Evolutionary conservation across 2,797 vertebrate genomes (phyloP), one percentile per base, ranked within the genome.

Genomic region (Periparus ater): DNA sequence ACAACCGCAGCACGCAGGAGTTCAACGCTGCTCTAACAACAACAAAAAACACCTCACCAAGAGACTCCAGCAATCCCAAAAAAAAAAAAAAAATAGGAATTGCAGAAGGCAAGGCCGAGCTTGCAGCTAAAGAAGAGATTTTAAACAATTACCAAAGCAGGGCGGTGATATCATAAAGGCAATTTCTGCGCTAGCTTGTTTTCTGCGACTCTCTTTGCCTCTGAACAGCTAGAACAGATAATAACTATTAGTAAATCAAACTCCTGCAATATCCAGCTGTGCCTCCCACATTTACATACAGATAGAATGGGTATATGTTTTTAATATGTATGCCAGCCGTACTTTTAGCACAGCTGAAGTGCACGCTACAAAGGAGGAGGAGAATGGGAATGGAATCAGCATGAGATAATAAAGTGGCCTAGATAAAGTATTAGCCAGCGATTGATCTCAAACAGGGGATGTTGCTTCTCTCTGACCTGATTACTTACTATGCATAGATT

Each of bases 161-260:
- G 96, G 76, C 55, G 85, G 90, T 91, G 97, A 95, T 81, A 96
- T 96, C 98, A 97, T 98, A 97, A 98, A 98, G 98, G 97, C 97
- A 97, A 98, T 98, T 98, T 98, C 97, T 97, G 97, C 92, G 88
- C 98, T 96, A 97, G 98, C 98, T 98, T 97, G 97, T 98, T 98
- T 95, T 88, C 96, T 95, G 97, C 95, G 96, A 97, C 96, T 98
- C 97, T 97, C 96, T 91, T 70, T 97, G 97, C 97, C 97, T 96
- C 98, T 86, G 98, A 99, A 98, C 98, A 98, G 98, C 98, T 98
- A 98, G 98, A 99, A 99, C 98, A 99, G 99, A 99, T 99, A 99
- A 99, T 99, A 99, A 99, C 99, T 99, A 99, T 99, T 99, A 99
- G 98, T 99, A 98, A 99, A 99, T 99, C 99, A 99, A 99, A 99